Evolutionary conservation across 1,140 invertebrate species (phyloP), one percentile per base, ranked within the genome.

Genomic region (Heliothis virescens): DNA sequence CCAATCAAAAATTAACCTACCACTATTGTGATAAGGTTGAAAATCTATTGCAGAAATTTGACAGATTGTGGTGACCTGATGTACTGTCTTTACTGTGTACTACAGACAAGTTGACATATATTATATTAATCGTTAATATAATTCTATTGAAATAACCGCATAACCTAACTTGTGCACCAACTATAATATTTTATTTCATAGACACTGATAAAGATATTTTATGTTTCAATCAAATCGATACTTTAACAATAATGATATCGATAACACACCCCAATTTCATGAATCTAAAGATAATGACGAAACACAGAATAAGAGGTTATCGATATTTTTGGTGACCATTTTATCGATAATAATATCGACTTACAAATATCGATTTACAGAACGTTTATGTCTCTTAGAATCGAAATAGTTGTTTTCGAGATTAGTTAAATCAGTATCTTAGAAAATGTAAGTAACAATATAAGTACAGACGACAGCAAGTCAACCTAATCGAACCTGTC

Each of bases 401-500:
- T 34, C 34, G 7, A 34, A 34, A 34, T 34, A 1, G 34, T 34
- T 5, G 34, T 7, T 34, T 34, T 34, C 4, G 29, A 34, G 29
- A 34, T 2, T 1, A 34, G 29, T 34, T 2, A 34, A 4, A 15
- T n/a, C 12, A n/a, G 13, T 41, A 4, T 41, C 34, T 63, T 41
- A 34, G 29, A 63, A 41, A 13, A 29, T 63, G 34, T 63, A 63
- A 63, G 34, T 63, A 63, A 63, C n/a, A n/a, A n/a, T n/a, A n/a
- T n/a, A n/a, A n/a, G n/a, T n/a, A n/a, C n/a, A n/a, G n/a, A n/a
- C n/a, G n/a, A n/a, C n/a, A n/a, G n/a, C n/a, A n/a, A n/a, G n/a
- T n/a, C n/a, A n/a, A n/a, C n/a, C n/a, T n/a, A n/a, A n/a, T n/a
- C n/a, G n/a, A n/a, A n/a, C n/a, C n/a, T n/a, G n/a, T n/a, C n/a